A percentile compares a stretch with the other conserved stretches of the same genome.
phyloP scores from a whole-genome alignment of 2,888 invertebrate species.

The Strigamia transsilvanica region DNA sequence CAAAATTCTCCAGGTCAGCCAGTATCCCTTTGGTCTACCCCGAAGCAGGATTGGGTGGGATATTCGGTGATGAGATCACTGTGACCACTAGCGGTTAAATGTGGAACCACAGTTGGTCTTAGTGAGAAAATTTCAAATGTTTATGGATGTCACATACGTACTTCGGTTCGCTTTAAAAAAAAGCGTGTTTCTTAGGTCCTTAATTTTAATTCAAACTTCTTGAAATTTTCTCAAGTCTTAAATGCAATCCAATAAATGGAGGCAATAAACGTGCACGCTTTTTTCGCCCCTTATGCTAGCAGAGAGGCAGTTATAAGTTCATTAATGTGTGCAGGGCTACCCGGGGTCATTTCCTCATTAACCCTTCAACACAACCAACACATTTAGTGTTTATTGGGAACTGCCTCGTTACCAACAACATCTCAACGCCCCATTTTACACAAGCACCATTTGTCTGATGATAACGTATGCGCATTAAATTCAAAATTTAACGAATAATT shows the following conservation, averaged over 20 bases:
- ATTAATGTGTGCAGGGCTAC: conserved; percentile 45
- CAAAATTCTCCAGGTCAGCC: no score
- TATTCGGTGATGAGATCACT: no score
- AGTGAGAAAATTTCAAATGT: not conserved
- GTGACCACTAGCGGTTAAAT: no score
- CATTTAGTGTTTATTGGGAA: conserved; percentile 28
- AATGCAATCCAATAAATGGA: conserved; percentile 27
- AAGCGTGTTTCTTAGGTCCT: not conserved
- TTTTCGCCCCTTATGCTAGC: conserved; percentile 5
- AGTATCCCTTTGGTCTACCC: no score
- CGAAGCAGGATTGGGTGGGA: no score
- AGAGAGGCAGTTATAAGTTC: conserved; percentile 41
- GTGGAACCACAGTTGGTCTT: no score
- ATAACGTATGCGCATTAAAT: conserved; percentile 24
- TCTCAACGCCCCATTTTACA: conserved; percentile 37
- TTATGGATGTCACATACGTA: not conserved
- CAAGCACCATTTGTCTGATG: conserved; percentile 13
- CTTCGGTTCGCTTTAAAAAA: not conserved
- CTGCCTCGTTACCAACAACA: conserved; percentile 32
- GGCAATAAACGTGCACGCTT: conserved; percentile 30
- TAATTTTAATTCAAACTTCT: not conserved
- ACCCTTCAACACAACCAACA: conserved; percentile 44
- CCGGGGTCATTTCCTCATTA: conserved; percentile 47
- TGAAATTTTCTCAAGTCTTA: not conserved
- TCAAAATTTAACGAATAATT: conserved; percentile 21